These are phyloP conservation scores for Climacteris rufus DNA, from an alignment of 2,113 vertebrate genomes.

Conservation along the genomic window DNA sequence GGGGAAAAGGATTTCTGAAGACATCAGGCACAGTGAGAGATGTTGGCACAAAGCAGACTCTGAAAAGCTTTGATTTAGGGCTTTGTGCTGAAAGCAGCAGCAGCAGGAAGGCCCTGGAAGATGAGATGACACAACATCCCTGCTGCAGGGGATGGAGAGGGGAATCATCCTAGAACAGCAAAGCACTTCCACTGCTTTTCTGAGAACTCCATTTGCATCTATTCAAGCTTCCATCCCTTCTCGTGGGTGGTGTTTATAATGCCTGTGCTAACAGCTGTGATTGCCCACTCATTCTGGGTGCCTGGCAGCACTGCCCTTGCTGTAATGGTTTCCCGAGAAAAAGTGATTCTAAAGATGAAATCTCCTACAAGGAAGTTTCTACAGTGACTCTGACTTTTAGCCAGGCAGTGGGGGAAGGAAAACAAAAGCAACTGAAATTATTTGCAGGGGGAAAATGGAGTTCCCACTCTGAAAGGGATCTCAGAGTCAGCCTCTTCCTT, in stretches of 20 bases:
- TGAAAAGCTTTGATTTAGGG: background rate
- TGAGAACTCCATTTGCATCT: background rate
- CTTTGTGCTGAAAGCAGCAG: background rate
- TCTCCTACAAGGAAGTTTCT: background rate
- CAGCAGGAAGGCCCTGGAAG: background rate
- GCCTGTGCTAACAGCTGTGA: accelerated
- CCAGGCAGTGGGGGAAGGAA: background rate
- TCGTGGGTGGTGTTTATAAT: background rate
- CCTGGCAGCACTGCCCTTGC: too few species aligned
- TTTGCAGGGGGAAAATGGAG: background rate
- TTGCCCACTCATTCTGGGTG: background rate
- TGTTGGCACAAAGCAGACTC: background rate
- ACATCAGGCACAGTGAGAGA: background rate
- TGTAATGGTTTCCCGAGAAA: background rate
- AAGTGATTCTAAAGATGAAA: background rate
- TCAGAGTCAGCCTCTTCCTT: background rate
- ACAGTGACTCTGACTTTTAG: background rate
- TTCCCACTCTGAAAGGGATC: background rate
- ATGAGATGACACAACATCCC: too few species aligned
- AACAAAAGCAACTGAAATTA: background rate
- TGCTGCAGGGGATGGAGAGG: background rate
- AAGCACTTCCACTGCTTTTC: background rate
- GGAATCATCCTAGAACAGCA: background rate
- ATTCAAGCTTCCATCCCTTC: background rate
- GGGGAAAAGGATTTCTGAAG: background rate